Evolutionary conservation across 2,888 invertebrate species (phyloP), one percentile per base, ranked within the genome.

Genomic region (Ennomos erosarius): DNA sequence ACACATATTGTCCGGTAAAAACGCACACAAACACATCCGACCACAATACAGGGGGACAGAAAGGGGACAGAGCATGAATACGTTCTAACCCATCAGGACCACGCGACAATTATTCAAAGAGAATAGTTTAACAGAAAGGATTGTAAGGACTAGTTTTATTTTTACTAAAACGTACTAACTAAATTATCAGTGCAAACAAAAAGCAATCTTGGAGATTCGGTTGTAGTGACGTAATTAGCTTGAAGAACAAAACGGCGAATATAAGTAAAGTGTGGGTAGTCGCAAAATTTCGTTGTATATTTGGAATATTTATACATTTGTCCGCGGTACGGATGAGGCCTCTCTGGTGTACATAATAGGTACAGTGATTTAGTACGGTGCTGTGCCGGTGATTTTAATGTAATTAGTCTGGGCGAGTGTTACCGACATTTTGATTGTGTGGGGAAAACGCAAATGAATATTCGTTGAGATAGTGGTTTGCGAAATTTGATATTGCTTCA

Each of bases 71-170:
- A 81, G 82, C 88, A 87, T 88, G 90, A 90, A 90, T 88, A 90
- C 87, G 84, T 78, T 87, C 84, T 84, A 85, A 91, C 91, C 91
- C 91, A 91, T 91, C 92, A 88, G 82, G 90, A 90, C 91, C 92
- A 90, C 78, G 87, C 92, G 88, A 90, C 92, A 92, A 93, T 93
- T 93, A 93, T 92, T 93, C 92, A 93, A 91, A 92, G 86, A 92
- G 92, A 92, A 92, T 92, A 91, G 92, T 91, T 91, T 90, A 92
- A 87, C 89, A 90, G 92, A 92, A 92, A 92, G 92, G 92, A 92
- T 90, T 92, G 88, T 87, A 82, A 87, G 88, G 81, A 84, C 82
- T 11, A 35, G 48, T 35, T 51, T 58, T 64, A 12, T 42, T 34
- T 9, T 10, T 1, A 12, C 48, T 62, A 65, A 71, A 82, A 78